Evolutionary conservation across 2,113 vertebrate species (phyloP).

Genomic region (Aythya baeri): DNA sequence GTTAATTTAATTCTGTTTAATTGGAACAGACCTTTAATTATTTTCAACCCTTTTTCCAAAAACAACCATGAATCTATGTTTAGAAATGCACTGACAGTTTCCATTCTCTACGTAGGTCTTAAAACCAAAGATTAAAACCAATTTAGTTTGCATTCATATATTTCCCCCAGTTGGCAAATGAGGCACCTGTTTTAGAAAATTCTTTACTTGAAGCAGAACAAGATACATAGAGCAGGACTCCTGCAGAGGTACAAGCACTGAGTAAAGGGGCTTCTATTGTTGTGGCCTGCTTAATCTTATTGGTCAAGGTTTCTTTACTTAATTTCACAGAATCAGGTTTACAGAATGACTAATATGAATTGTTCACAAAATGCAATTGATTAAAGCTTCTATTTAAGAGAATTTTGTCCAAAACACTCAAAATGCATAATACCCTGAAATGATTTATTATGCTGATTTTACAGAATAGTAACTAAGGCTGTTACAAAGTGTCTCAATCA

Average conservation of each 20-base stretch:
- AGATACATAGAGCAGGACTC: neutral
- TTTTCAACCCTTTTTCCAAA: neutral
- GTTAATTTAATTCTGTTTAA: neutral
- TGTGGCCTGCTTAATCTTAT: conserved; percentile 6
- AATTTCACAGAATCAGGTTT: neutral
- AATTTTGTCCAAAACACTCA: neutral
- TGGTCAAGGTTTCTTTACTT: neutral
- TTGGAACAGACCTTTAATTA: neutral
- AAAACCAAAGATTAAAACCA: neutral
- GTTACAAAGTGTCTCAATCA: neutral
- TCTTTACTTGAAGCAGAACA: neutral
- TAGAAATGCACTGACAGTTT: neutral
- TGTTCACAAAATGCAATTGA: neutral
- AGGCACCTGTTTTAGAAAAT: neutral
- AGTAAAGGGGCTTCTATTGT: neutral
- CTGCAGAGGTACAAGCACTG: neutral
- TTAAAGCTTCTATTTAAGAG: neutral
- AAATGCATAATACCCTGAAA: neutral
- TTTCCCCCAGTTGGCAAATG: neutral
- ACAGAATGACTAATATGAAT: neutral
- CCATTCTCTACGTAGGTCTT: neutral
- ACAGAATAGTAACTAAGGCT: neutral
- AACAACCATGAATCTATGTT: neutral
- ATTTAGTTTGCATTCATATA: neutral
- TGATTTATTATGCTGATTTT: neutral